A percentile compares a stretch with the other conserved stretches of the same genome.
These are phyloP conservation scores for Brachionus paranguensis DNA, from an alignment of 1,140 invertebrate species.

Conservation along the genomic window DNA sequence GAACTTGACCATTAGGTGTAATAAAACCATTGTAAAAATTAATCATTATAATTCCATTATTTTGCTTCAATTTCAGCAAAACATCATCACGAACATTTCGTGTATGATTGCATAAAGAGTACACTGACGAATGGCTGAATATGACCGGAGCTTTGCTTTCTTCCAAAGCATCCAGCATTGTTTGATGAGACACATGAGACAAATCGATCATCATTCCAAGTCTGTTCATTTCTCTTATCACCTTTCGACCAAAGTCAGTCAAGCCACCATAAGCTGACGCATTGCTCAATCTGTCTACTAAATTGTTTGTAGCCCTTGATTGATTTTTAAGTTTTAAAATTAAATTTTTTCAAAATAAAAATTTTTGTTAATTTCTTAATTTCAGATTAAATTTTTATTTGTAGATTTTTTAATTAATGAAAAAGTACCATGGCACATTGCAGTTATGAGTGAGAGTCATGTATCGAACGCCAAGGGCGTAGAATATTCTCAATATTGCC, in stretches of 20 bases:
- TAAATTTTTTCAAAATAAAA: not conserved
- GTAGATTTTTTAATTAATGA: not conserved
- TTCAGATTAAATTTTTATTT: not conserved
- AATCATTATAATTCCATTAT: constrained; percentile 82
- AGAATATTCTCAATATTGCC: constrained; percentile 67
- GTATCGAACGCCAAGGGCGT: constrained; percentile 70
- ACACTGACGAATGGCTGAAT: constrained; percentile 79
- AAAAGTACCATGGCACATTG: constrained; percentile 70
- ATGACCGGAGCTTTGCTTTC: constrained; percentile 75
- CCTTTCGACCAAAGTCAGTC: constrained; percentile 47
- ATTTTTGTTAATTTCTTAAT: not conserved
- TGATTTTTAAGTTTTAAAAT: too few relatives aligned
- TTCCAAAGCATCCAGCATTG: constrained; percentile 72
- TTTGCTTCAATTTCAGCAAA: constrained; percentile 68
- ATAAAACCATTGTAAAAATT: constrained; percentile 82
- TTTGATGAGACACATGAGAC: constrained; percentile 74
- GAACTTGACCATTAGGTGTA: constrained; percentile 63
- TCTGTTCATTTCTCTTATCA: constrained; percentile 64
- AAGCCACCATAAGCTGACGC: constrained; percentile 41
- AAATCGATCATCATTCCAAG: constrained; percentile 77
- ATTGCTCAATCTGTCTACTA: not conserved
- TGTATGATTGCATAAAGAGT: constrained; percentile 73
- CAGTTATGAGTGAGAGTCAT: constrained; percentile 74
- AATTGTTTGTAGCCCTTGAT: constrained; percentile 41
- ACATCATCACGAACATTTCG: constrained; percentile 77